Percentiles rank a stretch among this genome's conserved stretches.
Conservation (phyloP, 2,797 vertebrate genomes). For the Eulemur rubriventer region DNA sequence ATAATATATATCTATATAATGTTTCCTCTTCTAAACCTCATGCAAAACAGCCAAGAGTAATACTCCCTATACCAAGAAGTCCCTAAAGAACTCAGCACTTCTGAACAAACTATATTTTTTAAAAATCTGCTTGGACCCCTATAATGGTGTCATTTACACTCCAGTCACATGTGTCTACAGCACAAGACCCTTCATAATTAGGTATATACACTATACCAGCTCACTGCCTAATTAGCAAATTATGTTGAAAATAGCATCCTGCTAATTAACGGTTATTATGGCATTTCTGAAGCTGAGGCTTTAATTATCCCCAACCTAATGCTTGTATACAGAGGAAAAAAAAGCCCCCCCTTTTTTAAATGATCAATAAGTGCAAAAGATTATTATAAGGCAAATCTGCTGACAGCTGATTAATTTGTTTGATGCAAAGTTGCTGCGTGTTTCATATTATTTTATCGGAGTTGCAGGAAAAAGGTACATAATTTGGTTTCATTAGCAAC, state of each 20-base stretch:
- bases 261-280: slow-evolving; percentile 99
- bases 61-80: slow-evolving; percentile 49
- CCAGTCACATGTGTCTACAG: slow-evolving; percentile 94
- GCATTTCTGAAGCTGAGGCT: slow-evolving; percentile 97
- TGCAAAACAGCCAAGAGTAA: slow-evolving; percentile 52
- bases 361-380: slow-evolving; percentile 91
- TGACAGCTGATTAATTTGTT: slow-evolving; percentile 91
- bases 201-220: slow-evolving; percentile 93
- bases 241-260: slow-evolving; percentile 97
- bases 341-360: slow-evolving; percentile 82
- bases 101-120: slow-evolving; percentile 80
- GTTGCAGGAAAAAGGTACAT: slow-evolving; percentile 90
- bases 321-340: slow-evolving; percentile 88
- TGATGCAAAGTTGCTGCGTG: slow-evolving; percentile 90
- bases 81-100: slow-evolving; percentile 81
- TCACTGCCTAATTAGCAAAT: slow-evolving; percentile 98
- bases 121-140: slow-evolving; percentile 86
- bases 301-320: slow-evolving; percentile 96
- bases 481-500: slow-evolving; percentile 91
- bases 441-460: slow-evolving; percentile 92
- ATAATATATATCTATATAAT: slow-evolving; percentile 27
- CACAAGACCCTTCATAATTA: slow-evolving; percentile 95
- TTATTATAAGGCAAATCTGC: slow-evolving; percentile 90
- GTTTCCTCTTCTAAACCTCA: slow-evolving; percentile 42
- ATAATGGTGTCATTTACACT: slow-evolving; percentile 93